A percentile compares a stretch with the other conserved stretches of the same genome.
Evolutionary conservation across 2,888 invertebrate species (phyloP).

Genomic region (Phyllotreta cruciferae): DNA sequence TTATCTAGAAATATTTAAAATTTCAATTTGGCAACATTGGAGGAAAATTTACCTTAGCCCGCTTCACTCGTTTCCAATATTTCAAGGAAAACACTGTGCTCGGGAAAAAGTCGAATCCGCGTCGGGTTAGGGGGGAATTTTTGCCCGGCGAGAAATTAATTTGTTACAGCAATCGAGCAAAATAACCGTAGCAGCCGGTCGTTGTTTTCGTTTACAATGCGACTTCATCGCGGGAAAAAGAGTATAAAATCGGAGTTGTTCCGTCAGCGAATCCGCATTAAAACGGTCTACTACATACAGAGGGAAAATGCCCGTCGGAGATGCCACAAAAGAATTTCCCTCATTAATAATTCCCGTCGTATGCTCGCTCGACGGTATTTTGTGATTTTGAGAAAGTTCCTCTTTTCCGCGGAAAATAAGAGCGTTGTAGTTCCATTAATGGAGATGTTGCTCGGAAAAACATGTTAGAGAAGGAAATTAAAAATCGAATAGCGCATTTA

Average conservation of each 20-base stretch:
- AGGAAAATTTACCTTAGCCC: conserved; percentile 11
- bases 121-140: too few relatives aligned
- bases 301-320: conserved; percentile 33
- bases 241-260: conserved; percentile 39
- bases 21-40: too few relatives aligned
- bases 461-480: too few relatives aligned
- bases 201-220: conserved; percentile 38
- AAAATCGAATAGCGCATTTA: too few relatives aligned
- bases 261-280: conserved; percentile 33
- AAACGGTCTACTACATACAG: conserved; percentile 34
- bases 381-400: conserved; percentile 30
- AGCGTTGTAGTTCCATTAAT: conserved; percentile 27
- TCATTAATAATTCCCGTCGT: conserved; percentile 35
- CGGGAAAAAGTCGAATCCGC: too few relatives aligned
- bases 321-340: conserved; percentile 38
- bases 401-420: conserved; percentile 11
- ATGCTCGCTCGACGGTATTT: conserved; percentile 32
- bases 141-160: too few relatives aligned
- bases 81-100: too few relatives aligned
- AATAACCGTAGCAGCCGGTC: conserved; percentile 14
- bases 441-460: conserved; percentile 1
- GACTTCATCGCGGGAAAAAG: conserved; percentile 36
- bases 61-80: background rate
- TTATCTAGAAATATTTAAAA: too few relatives aligned
- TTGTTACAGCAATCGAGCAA: too few relatives aligned